Conservation (phyloP, 2,113 vertebrate genomes). For the Odobenus rosmarus region DNA sequence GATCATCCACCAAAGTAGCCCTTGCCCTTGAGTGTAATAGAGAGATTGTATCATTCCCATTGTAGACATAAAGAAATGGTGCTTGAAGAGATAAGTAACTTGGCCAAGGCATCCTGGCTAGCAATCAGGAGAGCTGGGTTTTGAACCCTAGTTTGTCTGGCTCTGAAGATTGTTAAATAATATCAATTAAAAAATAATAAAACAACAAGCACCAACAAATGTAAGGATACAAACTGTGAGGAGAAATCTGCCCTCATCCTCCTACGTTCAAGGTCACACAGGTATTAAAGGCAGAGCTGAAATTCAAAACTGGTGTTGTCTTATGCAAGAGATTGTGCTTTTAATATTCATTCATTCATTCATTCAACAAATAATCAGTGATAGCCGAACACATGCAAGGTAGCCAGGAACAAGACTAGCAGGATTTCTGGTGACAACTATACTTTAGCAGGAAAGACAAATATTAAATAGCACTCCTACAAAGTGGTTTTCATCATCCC, state of each 20-base stretch:
- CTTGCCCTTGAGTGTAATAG: background rate
- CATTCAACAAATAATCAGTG: background rate
- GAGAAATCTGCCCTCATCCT: background rate
- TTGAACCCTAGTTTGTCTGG: background rate
- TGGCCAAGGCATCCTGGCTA: background rate
- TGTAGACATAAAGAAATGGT: background rate
- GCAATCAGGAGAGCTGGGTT: background rate
- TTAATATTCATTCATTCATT: background rate
- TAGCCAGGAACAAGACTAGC: background rate
- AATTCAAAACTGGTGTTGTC: background rate
- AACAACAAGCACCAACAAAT: background rate
- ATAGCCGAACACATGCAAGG: background rate
- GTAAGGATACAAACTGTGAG: background rate
- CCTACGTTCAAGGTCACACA: background rate
- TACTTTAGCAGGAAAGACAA: constrained; percentile 14
- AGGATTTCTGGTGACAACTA: background rate
- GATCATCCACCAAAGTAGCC: background rate
- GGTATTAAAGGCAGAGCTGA: background rate
- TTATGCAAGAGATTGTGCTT: background rate
- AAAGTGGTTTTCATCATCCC: background rate
- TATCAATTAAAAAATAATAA: background rate
- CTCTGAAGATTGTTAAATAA: background rate
- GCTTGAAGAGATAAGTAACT: background rate
- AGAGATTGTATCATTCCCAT: background rate
- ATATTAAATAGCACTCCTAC: background rate